A percentile compares a stretch with the other conserved stretches of the same genome.
These are phyloP conservation scores for Gambusia yucatana DNA, from an alignment of 2,797 vertebrate genomes.

Conservation along the genomic window DNA sequence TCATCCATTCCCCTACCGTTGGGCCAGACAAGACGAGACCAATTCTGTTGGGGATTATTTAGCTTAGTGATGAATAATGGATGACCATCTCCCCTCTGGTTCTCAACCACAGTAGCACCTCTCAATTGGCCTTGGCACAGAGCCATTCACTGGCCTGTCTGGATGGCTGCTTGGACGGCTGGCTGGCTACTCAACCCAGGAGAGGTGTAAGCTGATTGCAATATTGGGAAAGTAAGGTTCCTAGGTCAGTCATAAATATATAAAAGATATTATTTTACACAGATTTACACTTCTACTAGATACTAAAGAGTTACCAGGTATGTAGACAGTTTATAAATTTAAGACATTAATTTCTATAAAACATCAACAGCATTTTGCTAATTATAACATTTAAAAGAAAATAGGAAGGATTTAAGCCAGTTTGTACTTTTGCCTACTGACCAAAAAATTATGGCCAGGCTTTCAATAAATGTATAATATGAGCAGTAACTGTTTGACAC, in stretches of 20 bases:
- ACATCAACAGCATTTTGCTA: background rate
- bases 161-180: conserved; percentile 65
- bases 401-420: background rate
- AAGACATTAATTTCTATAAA: background rate
- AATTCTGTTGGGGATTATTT: conserved; percentile 85
- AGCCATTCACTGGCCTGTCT: conserved; percentile 79
- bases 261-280: background rate
- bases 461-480: conserved; percentile 46
- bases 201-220: conserved; percentile 62
- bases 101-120: conserved; percentile 78
- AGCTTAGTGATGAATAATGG: conserved; percentile 86
- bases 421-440: conserved; percentile 6
- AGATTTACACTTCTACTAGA: conserved; percentile 5
- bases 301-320: background rate
- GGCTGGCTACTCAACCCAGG: conserved; percentile 59
- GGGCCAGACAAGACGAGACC: conserved; percentile 80
- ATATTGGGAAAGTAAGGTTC: conserved; percentile 69
- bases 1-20: conserved; percentile 80
- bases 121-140: conserved; percentile 83
- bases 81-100: conserved; percentile 85
- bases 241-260: conserved; percentile 45
- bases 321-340: background rate
- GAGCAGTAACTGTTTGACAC: conserved; percentile 57
- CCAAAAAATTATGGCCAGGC: conserved; percentile 35
- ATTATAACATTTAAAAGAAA: background rate